Evolutionary conservation across 1,140 invertebrate genomes (phyloP), one percentile per base, ranked within the genome.

Genomic region (Amphibalanus amphitrite): DNA sequence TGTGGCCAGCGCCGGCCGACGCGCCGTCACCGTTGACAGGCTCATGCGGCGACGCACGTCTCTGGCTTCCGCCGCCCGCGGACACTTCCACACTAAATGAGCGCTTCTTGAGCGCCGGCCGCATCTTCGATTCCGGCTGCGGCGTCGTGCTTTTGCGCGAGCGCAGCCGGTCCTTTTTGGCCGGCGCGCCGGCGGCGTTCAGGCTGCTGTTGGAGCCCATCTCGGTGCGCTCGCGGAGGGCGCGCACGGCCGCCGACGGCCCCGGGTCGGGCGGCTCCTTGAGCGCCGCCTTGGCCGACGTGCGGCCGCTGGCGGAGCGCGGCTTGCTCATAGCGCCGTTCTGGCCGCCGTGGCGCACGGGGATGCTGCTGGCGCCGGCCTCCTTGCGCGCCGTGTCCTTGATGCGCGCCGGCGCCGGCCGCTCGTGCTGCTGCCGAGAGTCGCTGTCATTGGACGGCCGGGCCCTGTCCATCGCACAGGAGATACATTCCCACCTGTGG

Each of bases 31-130:
- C 64, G 64, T 65, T 26, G 64, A 25, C 20, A 6, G 64, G 64
- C 64, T 23, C 23, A 6, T 65, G 20, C 64, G 20, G 64, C 23
- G 26, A 23, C 6, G 64, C 26, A 6, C 64, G 26, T 25, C 64
- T 6, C 20, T 23, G 6, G 23, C 6, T 25, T 8, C 64, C 64
- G 64, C 64, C 64, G 26, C 64, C 64, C 23, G 6, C 64, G 64
- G 10, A 8, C 10, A 6, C 20, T 6, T 65, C 64, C 23, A 65
- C 20, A 25, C 64, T 65, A 6, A n/a, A 4, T 6, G 64, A n/a
- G 64, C 64, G 64, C 26, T 65, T 65, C 64, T 65, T 65, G 6
- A 65, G 64, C 64, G 64, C 64, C 64, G 64, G 64, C 20, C 64
- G 64, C 4, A 65, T 65, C 23, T 26, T 23, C 6, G 64, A 3